Conservation (phyloP, 2,113 vertebrate species). For the Beaufortia kweichowensis region DNA sequence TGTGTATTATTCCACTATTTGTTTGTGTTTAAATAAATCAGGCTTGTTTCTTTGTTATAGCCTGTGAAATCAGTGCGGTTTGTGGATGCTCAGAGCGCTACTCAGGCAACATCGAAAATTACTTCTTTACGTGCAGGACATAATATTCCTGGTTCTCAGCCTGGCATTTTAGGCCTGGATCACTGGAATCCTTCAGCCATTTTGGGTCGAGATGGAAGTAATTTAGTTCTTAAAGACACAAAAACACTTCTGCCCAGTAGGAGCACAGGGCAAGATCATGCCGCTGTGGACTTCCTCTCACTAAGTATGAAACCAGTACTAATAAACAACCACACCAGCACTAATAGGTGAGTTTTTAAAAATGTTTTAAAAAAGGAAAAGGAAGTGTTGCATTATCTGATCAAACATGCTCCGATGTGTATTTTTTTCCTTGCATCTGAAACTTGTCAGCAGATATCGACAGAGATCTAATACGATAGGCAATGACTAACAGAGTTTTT, state of each 20-base stretch:
- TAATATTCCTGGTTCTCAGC: constrained; percentile 38
- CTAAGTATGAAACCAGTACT: constrained; percentile 58
- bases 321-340: constrained; percentile 77
- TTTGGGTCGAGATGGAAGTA: constrained; percentile 75
- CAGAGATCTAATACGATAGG: neutral
- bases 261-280: constrained; percentile 63
- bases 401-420: neutral
- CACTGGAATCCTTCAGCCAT: constrained; percentile 71
- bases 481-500: neutral
- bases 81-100: constrained; percentile 76
- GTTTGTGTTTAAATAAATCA: neutral
- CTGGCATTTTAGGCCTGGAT: constrained; percentile 67
- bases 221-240: constrained; percentile 79
- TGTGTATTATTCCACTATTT: neutral
- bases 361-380: neutral
- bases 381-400: constrained; percentile 11
- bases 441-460: neutral
- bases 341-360: constrained; percentile 63
- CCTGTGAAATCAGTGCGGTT: constrained; percentile 92
- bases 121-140: constrained; percentile 71
- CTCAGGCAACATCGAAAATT: constrained; percentile 70
- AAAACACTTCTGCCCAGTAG: constrained; percentile 76
- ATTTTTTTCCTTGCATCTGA: neutral
- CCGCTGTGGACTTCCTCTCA: constrained; percentile 59
- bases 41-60: constrained; percentile 64